Evolutionary conservation across 2,888 invertebrate genomes (phyloP).

Genomic region (Rhingia campestris): DNA sequence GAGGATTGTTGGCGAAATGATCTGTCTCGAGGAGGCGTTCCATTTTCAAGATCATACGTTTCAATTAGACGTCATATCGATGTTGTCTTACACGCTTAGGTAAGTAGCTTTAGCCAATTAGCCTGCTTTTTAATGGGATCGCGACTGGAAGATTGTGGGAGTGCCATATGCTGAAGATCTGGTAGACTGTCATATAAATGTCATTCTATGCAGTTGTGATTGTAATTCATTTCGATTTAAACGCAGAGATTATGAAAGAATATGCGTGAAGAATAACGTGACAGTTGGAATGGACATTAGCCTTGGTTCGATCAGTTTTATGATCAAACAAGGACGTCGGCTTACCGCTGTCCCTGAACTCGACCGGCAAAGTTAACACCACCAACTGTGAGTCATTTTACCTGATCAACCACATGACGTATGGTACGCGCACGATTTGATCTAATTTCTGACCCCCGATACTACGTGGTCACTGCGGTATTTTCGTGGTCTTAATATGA

Average conservation of each 20-base stretch:
- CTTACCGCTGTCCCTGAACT: neutral
- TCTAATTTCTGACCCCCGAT: constrained; percentile 31
- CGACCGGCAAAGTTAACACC: neutral
- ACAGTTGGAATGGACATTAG: neutral
- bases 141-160: constrained; percentile 35
- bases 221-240: constrained; percentile 26
- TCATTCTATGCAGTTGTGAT: constrained; percentile 8
- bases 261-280: constrained; percentile 1
- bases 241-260: constrained; percentile 6
- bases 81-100: constrained; percentile 29
- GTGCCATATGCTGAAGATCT: constrained; percentile 38
- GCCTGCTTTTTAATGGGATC: constrained; percentile 38
- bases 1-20: constrained; percentile 9
- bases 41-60: constrained; percentile 67
- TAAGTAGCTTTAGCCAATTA: constrained; percentile 39
- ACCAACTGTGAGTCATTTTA: neutral
- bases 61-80: constrained; percentile 58
- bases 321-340: neutral
- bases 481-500: constrained; percentile 29
- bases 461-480: neutral
- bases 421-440: constrained; percentile 26
- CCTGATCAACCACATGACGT: constrained; percentile 11
- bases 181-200: constrained; percentile 32
- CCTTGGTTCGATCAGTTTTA: neutral
- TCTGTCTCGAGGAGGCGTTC: constrained; percentile 20